Evolutionary conservation across 2,888 invertebrate species (phyloP).

Genomic region (Caenorhabditis sp.): DNA sequence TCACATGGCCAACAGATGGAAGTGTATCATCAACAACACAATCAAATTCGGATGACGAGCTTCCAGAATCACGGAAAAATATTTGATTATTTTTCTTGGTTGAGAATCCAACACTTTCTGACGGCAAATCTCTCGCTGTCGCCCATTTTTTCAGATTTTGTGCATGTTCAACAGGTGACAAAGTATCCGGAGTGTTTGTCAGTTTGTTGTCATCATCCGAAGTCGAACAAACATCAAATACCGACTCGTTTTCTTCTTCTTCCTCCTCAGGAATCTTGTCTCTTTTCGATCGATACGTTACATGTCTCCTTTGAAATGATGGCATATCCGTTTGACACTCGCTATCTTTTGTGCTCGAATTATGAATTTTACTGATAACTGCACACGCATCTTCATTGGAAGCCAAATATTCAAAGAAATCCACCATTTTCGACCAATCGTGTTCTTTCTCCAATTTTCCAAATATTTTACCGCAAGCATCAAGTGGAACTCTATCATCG

Average conservation of each 20-base stretch:
- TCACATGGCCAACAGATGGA: constrained; percentile 12
- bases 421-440: constrained; percentile 19
- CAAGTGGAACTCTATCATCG: constrained; percentile 18
- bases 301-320: constrained; percentile 2
- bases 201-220: constrained; percentile 25
- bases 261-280: constrained; percentile 12
- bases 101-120: background rate
- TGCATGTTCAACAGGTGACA: constrained; percentile 15
- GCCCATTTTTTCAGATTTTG: constrained; percentile 30
- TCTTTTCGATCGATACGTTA: background rate
- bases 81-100: constrained; percentile 1
- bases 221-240: constrained; percentile 22
- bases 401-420: constrained; percentile 9
- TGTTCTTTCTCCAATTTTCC: constrained; percentile 5
- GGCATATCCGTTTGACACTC: background rate
- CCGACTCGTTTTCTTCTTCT: constrained; percentile 8
- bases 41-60: constrained; percentile 7
- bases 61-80: background rate
- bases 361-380: constrained; percentile 3
- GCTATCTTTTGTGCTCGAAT: background rate
- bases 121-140: constrained; percentile 20
- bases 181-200: constrained; percentile 5
- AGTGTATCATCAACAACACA: constrained; percentile 7
- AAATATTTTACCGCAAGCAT: constrained; percentile 4
- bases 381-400: background rate